Evolutionary conservation across 2,888 invertebrate genomes (phyloP).

Genomic region (Hetaerina titia): DNA sequence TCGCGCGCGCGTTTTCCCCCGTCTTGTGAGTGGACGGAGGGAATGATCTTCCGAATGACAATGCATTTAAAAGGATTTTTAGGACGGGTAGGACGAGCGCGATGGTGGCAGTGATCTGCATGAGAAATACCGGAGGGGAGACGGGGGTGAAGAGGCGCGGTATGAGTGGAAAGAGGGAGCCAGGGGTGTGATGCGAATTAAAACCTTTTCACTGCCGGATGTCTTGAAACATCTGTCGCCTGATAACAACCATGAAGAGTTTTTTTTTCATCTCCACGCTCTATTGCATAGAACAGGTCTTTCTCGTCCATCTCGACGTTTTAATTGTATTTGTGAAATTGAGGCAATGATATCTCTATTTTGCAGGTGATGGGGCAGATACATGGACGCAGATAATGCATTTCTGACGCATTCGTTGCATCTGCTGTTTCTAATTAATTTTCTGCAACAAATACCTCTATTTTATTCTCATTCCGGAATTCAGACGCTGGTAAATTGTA

Average conservation of each 20-base stretch:
- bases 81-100: background rate
- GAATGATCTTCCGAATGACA: slow-evolving; percentile 48
- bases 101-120: background rate
- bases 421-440: background rate
- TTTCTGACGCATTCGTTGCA: background rate
- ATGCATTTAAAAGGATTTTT: slow-evolving; percentile 47
- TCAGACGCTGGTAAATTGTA: no score
- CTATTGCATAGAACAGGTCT: background rate
- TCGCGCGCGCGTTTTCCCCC: background rate
- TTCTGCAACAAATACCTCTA: no score
- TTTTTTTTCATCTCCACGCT: background rate
- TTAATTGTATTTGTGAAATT: background rate
- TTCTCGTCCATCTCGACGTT: background rate
- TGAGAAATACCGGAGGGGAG: background rate
- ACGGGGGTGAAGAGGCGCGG: background rate
- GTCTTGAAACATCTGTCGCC: background rate
- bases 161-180: background rate
- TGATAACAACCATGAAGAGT: background rate
- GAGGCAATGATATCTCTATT: background rate
- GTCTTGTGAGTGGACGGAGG: background rate
- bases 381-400: background rate
- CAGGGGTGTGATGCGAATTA: background rate
- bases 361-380: background rate
- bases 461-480: no score
- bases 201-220: background rate